These are phyloP conservation scores for Sciaenops ocellatus DNA, from an alignment of 2,797 vertebrate species.

Conservation along the genomic window DNA sequence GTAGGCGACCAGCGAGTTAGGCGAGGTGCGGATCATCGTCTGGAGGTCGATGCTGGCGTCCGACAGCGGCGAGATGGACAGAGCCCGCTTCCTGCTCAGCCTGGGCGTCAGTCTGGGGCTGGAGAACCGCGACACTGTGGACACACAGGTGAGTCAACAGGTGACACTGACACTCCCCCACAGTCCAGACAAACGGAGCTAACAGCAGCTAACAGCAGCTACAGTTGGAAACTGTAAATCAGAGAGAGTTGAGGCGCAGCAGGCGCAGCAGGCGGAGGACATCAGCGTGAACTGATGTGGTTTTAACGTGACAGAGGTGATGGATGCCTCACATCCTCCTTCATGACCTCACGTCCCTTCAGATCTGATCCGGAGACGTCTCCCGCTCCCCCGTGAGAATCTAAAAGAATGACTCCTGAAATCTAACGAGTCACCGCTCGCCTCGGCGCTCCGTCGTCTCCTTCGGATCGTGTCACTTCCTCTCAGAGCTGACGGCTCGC, in stretches of 20 bases:
- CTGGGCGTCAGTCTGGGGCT: conserved; percentile 92
- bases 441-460: not conserved
- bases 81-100: conserved; percentile 92
- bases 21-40: conserved; percentile 97
- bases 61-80: conserved; percentile 94
- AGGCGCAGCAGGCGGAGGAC: no score
- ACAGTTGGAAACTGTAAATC: no score
- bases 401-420: conserved; percentile 39
- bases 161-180: not conserved
- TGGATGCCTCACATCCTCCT: conserved; percentile 13
- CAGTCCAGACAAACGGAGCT: no score
- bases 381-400: conserved; percentile 1
- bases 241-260: no score
- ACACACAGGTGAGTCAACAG: conserved; percentile 22
- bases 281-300: no score
- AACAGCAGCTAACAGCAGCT: no score
- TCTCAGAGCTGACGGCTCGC: not conserved
- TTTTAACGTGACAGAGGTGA: conserved; percentile 11
- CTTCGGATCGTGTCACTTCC: not conserved
- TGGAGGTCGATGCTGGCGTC: conserved; percentile 97
- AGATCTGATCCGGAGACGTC: not conserved
- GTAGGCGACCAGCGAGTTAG: conserved; percentile 96
- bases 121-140: conserved; percentile 93
- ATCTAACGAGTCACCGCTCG: conserved; percentile 10
- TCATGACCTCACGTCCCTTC: not conserved